These are phyloP conservation scores for Parotia lawesii DNA, from an alignment of 2,113 vertebrate genomes.

Conservation along the genomic window DNA sequence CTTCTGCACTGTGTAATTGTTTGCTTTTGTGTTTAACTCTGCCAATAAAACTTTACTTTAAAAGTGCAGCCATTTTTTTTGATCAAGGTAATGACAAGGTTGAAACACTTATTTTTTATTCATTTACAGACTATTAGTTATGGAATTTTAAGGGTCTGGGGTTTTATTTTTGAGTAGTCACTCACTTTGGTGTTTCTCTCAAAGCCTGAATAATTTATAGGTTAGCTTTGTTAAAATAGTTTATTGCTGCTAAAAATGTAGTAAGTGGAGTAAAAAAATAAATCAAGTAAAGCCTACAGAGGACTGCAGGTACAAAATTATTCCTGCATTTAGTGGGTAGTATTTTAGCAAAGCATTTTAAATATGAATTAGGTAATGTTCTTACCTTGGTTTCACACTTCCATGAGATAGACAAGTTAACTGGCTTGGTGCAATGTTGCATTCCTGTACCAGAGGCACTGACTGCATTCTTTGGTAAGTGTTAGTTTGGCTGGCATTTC, in stretches of 20 bases:
- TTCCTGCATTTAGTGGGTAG: background rate
- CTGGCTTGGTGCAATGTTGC: background rate
- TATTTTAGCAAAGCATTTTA: background rate
- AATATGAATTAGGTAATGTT: background rate
- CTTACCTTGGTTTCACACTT: background rate
- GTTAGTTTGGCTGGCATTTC: background rate
- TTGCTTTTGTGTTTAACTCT: slow-evolving; percentile 17
- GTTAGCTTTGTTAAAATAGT: background rate
- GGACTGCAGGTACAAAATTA: background rate
- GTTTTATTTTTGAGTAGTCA: background rate
- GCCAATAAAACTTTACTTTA: background rate
- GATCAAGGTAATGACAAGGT: background rate
- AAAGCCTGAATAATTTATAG: background rate
- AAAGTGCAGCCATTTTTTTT: background rate
- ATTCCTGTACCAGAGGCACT: background rate
- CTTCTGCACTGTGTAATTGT: slow-evolving; percentile 24
- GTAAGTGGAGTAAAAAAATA: background rate
- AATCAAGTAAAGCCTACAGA: background rate
- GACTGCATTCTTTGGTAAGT: background rate
- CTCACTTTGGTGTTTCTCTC: background rate
- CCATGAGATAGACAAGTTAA: background rate
- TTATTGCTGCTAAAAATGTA: background rate
- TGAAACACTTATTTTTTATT: background rate
- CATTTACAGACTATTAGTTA: background rate
- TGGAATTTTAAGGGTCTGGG: background rate